Base-by-base conservation (phyloP, 2,113 vertebrate genomes). In the Crotophaga sulcirostris region DNA sequence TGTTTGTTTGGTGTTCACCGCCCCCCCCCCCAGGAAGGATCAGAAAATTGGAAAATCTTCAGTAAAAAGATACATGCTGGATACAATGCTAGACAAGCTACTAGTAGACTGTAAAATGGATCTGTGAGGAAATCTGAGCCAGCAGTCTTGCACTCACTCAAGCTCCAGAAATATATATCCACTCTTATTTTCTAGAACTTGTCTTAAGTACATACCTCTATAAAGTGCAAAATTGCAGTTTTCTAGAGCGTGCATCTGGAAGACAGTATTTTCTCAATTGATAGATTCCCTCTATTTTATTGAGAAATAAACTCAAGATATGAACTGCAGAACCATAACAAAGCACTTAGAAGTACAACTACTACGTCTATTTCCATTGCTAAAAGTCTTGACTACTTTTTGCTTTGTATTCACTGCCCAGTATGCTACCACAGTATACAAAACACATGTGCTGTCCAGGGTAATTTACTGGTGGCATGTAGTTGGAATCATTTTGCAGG, bases 401-500 rank as follows among this genome's bases (percentile, higher is more conserved):
- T 79, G 44, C 62, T 95, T 83, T 63, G 54, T 58, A 83, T 47
- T 80, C 34, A 59, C 54, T 78, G 82, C 60, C 34, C 80, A 93
- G 72, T 72, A 90, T 29, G 59, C 51, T 90, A 87, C 82, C 82
- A 79, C 82, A 80, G 59, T 87, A 88, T 80, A 85, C 51, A 42
- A 93, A 95, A 86, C 84, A 89, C 84, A 94, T 74, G 75, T 95
- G 86, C 95, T 91, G n/a, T 59, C 82, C 64, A 74, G 68, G 59
- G 55, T 74, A 92, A 94, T 92, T 86, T 81, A 86, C 88, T 86
- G 33, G 83, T 90, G 72, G 59, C 79, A 78, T 52, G 33, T 40
- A 90, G 47, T 9, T 81, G 42, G 79, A 97, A 84, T 66, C 24
- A 86, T 28, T 95, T 63, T 67, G 72, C 20, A 80, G 74, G 47